Percentiles rank a stretch among this genome's conserved stretches.
Conservation (phyloP, 2,113 vertebrate species). For the Typhlomys cinereus region DNA sequence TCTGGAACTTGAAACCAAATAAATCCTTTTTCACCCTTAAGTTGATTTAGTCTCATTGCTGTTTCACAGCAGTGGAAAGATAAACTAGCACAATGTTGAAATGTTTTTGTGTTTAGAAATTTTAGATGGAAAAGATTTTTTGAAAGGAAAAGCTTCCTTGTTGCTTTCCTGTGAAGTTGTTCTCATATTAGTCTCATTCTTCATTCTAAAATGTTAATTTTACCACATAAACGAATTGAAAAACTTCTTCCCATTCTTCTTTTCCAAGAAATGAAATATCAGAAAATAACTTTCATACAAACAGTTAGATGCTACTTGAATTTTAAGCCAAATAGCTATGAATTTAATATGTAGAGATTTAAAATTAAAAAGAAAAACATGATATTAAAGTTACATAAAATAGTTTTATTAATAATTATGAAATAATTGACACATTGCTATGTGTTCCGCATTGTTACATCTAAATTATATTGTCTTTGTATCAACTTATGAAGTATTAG, state of each 20-base stretch:
- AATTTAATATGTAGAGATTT: constrained; percentile 6
- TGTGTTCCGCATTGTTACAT: background rate
- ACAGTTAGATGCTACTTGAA: background rate
- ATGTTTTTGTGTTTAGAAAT: no score
- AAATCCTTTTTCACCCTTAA: no score
- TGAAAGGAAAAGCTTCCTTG: no score
- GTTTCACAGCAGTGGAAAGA: no score
- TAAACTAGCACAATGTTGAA: no score
- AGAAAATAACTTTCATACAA: background rate
- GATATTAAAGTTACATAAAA: background rate
- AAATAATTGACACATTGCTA: background rate
- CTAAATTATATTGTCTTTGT: background rate
- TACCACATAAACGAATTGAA: no score
- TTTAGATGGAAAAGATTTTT: no score
- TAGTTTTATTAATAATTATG: background rate
- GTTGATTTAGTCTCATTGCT: no score
- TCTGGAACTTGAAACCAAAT: no score
- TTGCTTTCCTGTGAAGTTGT: no score
- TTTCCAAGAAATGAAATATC: background rate
- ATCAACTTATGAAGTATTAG: background rate
- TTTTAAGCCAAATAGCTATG: background rate
- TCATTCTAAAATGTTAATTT: no score
- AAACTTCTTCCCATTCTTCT: background rate
- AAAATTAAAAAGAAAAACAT: background rate
- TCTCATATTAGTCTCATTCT: no score